phyloP scores from a whole-genome alignment of 2,888 invertebrate species.

The Melanostoma scalare region DNA sequence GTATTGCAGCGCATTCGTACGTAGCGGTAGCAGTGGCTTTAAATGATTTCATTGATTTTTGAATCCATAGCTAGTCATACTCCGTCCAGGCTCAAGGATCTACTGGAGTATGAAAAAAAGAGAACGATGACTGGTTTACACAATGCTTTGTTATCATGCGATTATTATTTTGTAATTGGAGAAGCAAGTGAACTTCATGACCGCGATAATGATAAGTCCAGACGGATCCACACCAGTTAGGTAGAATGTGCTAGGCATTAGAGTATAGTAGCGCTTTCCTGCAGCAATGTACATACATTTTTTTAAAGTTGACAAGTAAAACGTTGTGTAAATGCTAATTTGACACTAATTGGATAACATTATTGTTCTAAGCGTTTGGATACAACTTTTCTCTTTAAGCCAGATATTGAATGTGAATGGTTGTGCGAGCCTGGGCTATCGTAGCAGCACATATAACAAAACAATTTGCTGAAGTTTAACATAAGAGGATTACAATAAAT shows the following conservation, averaged over 20 bases:
- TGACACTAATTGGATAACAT: slow-evolving; percentile 36
- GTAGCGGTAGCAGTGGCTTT: slow-evolving; percentile 18
- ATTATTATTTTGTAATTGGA: slow-evolving; percentile 34
- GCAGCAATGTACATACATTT: neutral
- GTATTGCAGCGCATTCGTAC: slow-evolving; percentile 10
- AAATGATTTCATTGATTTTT: slow-evolving; percentile 48
- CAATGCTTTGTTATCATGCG: neutral
- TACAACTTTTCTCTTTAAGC: too few species aligned
- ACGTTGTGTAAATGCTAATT: slow-evolving; percentile 22
- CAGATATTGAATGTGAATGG: too few species aligned
- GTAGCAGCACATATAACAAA: neutral
- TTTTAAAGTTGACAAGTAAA: slow-evolving; percentile 10
- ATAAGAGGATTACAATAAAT: slow-evolving; percentile 15
- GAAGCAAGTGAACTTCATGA: slow-evolving; percentile 32
- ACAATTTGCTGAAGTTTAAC: slow-evolving; percentile 23
- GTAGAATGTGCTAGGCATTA: too few species aligned
- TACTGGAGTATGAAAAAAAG: neutral
- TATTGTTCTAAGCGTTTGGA: neutral
- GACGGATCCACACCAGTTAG: neutral
- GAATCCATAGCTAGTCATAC: slow-evolving; percentile 37
- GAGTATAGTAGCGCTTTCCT: neutral
- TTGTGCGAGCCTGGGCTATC: too few species aligned
- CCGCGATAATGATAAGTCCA: slow-evolving; percentile 30
- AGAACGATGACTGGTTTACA: neutral
- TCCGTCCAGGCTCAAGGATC: slow-evolving; percentile 10